Conservation (phyloP, 2,888 invertebrate genomes). For the Drosophila nr. medialis region DNA sequence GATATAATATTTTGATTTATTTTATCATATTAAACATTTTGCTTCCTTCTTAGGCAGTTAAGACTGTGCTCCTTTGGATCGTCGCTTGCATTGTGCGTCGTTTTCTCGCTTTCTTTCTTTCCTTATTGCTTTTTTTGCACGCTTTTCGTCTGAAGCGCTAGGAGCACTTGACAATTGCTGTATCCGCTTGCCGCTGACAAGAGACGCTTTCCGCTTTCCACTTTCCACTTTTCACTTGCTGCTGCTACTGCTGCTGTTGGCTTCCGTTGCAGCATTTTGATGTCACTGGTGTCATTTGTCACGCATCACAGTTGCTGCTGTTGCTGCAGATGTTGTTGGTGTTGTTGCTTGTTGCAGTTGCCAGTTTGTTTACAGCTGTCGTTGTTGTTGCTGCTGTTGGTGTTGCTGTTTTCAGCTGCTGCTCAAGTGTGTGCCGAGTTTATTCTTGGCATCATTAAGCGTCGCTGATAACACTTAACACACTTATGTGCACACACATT, state of each 20-base stretch:
- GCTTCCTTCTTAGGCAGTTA: background rate
- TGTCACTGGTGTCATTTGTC: slow-evolving; percentile 75
- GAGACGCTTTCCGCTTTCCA: slow-evolving; percentile 22
- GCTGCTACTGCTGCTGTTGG: slow-evolving; percentile 16
- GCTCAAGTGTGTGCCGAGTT: slow-evolving; percentile 57
- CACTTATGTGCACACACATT: slow-evolving; percentile 41
- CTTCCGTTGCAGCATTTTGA: slow-evolving; percentile 71
- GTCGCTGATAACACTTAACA: slow-evolving; percentile 72
- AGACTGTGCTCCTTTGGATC: slow-evolving; percentile 32
- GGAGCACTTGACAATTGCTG: slow-evolving; percentile 71
- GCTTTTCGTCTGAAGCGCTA: slow-evolving; percentile 34
- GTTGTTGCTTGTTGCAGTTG: slow-evolving; percentile 34
- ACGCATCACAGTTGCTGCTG: slow-evolving; percentile 60
- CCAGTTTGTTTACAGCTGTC: slow-evolving; percentile 50
- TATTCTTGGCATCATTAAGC: slow-evolving; percentile 80
- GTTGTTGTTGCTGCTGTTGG: slow-evolving; percentile 21
- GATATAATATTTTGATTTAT: background rate
- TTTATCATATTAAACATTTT: no score
- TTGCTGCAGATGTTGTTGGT: slow-evolving; percentile 21
- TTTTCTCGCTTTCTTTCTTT: slow-evolving; percentile 28
- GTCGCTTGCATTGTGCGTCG: slow-evolving; percentile 20
- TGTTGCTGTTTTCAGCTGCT: slow-evolving; percentile 39
- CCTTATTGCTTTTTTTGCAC: background rate
- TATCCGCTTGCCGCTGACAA: slow-evolving; percentile 71
- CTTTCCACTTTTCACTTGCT: slow-evolving; percentile 11